Conservation (phyloP, 2,797 vertebrate genomes). For the Poecilia picta region DNA sequence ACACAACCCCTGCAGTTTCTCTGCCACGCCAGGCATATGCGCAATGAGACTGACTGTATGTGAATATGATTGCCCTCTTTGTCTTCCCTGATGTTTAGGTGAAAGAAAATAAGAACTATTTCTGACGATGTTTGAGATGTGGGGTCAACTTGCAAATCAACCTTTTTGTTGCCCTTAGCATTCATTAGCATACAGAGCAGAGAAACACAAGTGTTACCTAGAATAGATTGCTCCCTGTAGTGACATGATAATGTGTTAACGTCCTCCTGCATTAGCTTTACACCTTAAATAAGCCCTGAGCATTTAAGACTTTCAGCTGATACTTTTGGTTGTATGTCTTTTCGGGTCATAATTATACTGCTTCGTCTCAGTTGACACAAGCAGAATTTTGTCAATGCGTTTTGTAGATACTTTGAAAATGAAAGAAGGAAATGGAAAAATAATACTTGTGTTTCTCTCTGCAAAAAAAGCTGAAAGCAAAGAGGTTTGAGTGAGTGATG, state of each 20-base stretch:
- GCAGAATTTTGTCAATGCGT: not conserved
- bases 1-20: slow-evolving; percentile 67
- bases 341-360: not conserved
- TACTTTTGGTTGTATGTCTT: slow-evolving; percentile 2
- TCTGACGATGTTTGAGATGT: slow-evolving; percentile 58
- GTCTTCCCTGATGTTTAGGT: slow-evolving; percentile 37
- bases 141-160: slow-evolving; percentile 73
- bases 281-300: slow-evolving; percentile 7
- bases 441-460: slow-evolving; percentile 43
- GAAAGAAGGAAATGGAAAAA: slow-evolving; percentile 57
- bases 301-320: slow-evolving; percentile 4
- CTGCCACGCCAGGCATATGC: slow-evolving; percentile 64
- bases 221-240: slow-evolving; percentile 33
- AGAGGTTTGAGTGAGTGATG: slow-evolving; percentile 32
- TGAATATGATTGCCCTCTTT: slow-evolving; percentile 67
- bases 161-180: slow-evolving; percentile 47
- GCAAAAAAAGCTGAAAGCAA: slow-evolving; percentile 11
- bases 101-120: slow-evolving; percentile 58
- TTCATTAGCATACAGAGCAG: slow-evolving; percentile 59
- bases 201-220: slow-evolving; percentile 34
- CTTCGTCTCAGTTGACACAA: not conserved
- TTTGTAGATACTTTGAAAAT: not conserved
- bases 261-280: slow-evolving; percentile 16
- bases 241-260: slow-evolving; percentile 26
- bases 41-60: slow-evolving; percentile 52